Evolutionary conservation across 2,113 vertebrate species (phyloP), one percentile per base, ranked within the genome.

Genomic region (Falco punctatus): DNA sequence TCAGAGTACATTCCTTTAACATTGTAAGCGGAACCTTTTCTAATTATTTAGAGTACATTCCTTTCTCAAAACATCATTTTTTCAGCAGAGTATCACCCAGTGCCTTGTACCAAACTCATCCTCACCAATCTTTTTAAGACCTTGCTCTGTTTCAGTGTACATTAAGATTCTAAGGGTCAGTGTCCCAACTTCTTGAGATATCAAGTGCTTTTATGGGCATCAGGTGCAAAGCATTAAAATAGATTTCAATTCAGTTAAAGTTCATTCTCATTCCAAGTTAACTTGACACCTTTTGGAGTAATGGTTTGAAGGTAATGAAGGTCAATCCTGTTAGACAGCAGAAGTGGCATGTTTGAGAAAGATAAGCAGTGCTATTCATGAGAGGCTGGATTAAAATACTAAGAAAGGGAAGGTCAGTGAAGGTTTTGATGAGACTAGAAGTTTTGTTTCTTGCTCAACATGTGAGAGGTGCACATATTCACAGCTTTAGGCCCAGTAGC

Each of bases 231-330:
- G 19, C 62, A 80, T 94, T 95, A 94, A 92, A 94, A 74, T 49
- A 93, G 51, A 91, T 91, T 96, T 94, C 54, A n/a, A 21, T 95
- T 96, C 83, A 92, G 64, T 94, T 96, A 91, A 82, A 85, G 14
- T 64, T 82, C 33, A 35, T 91, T 96, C 90, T 94, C 49, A 70
- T 77, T 23, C 18, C 55, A 94, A 87, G 61, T 66, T 81, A 88
- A 69, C 51, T 72, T 95, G 86, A 74, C 28, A 57, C 6, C 27
- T 90, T 94, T 83, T 91, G 70, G 55, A 71, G 24, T 84, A 24
- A 70, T 55, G 6, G 44, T 74, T 96, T 94, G 66, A 92, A 97
- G 67, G 90, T 16, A 94, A 33, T 38, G 89, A 96, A 96, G 88
- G 90, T 97, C 91, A 96, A 40, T 82, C 49, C 57, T 32, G 30